phyloP scores from a whole-genome alignment of 2,113 vertebrate genomes.

The Bettongia penicillata region DNA sequence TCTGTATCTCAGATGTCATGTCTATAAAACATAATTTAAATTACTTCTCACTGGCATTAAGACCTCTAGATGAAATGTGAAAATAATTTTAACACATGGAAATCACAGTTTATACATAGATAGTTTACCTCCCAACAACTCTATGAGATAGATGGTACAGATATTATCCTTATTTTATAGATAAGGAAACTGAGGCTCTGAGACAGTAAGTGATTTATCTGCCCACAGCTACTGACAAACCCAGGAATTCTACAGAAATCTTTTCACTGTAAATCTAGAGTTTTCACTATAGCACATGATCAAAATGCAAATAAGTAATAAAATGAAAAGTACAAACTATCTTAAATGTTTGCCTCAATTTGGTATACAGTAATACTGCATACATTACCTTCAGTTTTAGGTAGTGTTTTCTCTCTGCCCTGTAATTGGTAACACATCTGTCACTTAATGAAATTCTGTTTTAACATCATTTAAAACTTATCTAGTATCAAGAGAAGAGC shows the following conservation, averaged over 20 bases:
- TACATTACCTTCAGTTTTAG: neutral
- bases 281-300: neutral
- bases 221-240: neutral
- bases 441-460: neutral
- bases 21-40: conserved; percentile 29
- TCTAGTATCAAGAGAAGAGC: neutral
- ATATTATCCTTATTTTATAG: neutral
- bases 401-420: neutral
- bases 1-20: neutral
- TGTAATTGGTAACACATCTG: too few relatives aligned
- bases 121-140: neutral
- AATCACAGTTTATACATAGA: neutral
- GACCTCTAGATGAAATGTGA: conserved; percentile 12
- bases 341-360: neutral
- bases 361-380: neutral
- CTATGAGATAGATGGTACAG: neutral
- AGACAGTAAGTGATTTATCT: neutral
- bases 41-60: conserved; percentile 12
- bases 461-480: neutral
- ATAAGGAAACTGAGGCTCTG: neutral
- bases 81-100: neutral
- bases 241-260: neutral
- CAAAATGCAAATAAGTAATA: neutral
- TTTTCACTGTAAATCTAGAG: neutral
- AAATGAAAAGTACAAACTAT: neutral